phyloP scores from a whole-genome alignment of 1,140 invertebrate species.

The Neodiprion fabricii region DNA sequence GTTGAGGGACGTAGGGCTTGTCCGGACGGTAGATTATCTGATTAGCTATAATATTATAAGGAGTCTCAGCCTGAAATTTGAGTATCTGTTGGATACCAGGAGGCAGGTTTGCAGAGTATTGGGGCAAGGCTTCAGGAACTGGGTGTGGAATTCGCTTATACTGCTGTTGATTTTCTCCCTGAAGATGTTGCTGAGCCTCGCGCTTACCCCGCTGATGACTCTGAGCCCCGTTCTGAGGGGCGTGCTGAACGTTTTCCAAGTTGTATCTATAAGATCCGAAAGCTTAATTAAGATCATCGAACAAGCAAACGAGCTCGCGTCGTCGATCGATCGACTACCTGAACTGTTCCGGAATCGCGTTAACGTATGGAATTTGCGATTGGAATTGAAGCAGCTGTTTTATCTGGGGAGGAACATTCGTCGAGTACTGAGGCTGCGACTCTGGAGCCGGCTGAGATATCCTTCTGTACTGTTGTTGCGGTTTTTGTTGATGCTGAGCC shows the following conservation, averaged over 20 bases:
- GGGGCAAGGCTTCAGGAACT: conserved; percentile 41
- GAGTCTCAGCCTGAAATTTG: conserved; percentile 51
- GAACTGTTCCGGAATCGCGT: conserved; percentile 54
- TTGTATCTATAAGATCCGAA: background rate
- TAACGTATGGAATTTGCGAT: conserved; percentile 54
- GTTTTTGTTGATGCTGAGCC: conserved; percentile 22
- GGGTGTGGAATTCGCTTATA: conserved; percentile 45
- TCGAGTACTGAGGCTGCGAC: conserved; percentile 19
- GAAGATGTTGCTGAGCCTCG: conserved; percentile 30
- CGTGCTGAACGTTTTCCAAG: background rate
- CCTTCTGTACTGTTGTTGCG: conserved; percentile 39
- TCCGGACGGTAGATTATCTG: conserved; percentile 44
- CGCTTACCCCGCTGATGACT: conserved; percentile 29
- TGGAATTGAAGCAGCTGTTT: conserved; percentile 51
- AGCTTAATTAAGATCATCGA: background rate
- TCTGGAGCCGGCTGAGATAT: conserved; percentile 44
- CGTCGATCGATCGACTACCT: conserved; percentile 40
- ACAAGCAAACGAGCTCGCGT: background rate
- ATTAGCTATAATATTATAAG: conserved; percentile 57
- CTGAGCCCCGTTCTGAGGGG: conserved; percentile 18
- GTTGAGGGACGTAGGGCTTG: conserved; percentile 54
- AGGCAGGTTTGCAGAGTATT: conserved; percentile 54
- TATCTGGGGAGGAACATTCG: conserved; percentile 40
- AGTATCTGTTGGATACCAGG: conserved; percentile 45
- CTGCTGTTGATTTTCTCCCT: conserved; percentile 30